These are phyloP conservation scores for Suillia variegata DNA, from an alignment of 2,888 invertebrate species.

Conservation along the genomic window DNA sequence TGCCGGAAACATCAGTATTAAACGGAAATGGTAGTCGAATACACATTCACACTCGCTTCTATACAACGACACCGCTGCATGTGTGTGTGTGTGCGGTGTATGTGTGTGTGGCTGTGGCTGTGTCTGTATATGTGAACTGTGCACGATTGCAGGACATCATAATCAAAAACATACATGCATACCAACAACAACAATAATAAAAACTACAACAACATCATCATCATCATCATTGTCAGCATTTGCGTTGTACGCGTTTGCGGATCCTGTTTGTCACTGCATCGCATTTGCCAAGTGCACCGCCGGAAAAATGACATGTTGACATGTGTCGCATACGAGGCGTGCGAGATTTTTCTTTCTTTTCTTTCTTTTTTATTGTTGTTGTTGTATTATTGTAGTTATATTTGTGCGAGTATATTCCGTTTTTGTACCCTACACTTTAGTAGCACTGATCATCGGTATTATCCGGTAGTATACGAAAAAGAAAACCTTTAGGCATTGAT, in stretches of 20 bases:
- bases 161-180: constrained; percentile 6
- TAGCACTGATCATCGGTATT: too few species aligned
- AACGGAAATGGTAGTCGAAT: constrained; percentile 31
- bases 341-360: background rate
- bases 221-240: background rate
- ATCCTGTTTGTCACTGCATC: background rate
- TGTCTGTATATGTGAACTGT: background rate
- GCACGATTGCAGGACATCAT: background rate
- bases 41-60: background rate
- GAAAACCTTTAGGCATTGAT: too few species aligned
- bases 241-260: too few species aligned
- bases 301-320: constrained; percentile 33
- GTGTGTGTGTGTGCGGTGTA: too few species aligned
- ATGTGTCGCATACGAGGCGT: constrained; percentile 28
- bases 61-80: too few species aligned
- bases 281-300: background rate
- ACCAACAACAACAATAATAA: constrained; percentile 23
- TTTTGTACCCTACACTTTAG: too few species aligned
- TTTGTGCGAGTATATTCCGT: too few species aligned
- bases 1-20: constrained; percentile 41
- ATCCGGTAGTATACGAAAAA: too few species aligned
- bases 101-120: too few species aligned
- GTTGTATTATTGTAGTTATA: too few species aligned
- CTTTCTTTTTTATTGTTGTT: background rate
- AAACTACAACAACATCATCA: background rate